A percentile compares a stretch with the other conserved stretches of the same genome.
Evolutionary conservation across 2,113 vertebrate species (phyloP).

Genomic region (Gracilinanus agilis): DNA sequence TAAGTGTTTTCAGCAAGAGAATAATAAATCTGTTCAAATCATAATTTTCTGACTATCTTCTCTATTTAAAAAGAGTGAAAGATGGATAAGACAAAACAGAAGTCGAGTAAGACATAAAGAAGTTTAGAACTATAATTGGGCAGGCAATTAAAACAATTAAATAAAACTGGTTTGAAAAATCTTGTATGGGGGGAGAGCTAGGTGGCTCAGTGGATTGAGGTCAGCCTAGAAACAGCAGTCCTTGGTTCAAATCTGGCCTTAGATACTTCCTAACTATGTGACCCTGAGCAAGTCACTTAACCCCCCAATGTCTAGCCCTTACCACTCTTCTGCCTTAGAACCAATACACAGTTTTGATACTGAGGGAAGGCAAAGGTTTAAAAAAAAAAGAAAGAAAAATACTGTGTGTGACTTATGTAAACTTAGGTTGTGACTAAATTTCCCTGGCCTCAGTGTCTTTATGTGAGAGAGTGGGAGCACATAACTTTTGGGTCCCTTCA

Average conservation of each 20-base stretch:
- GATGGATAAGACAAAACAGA: background rate
- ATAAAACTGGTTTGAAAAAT: background rate
- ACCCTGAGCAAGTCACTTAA: no score
- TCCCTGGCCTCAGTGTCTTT: background rate
- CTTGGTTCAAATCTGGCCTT: no score
- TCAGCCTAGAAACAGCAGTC: no score
- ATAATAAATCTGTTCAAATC: background rate
- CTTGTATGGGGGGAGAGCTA: background rate
- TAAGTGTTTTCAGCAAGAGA: background rate
- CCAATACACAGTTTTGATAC: no score
- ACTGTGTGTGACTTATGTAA: background rate
- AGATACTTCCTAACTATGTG: no score
- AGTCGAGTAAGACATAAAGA: background rate
- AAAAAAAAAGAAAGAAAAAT: no score
- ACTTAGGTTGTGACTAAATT: background rate
- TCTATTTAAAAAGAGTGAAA: background rate
- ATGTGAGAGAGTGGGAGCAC: background rate
- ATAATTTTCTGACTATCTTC: background rate
- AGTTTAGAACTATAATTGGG: background rate
- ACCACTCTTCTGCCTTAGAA: no score
- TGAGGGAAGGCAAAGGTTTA: no score
- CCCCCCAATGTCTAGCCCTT: no score
- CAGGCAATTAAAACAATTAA: background rate
- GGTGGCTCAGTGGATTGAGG: no score
- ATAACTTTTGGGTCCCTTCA: background rate